A percentile compares a stretch with the other conserved stretches of the same genome.
phyloP scores from a whole-genome alignment of 2,797 vertebrate genomes.

The Enteromius argenteus region DNA sequence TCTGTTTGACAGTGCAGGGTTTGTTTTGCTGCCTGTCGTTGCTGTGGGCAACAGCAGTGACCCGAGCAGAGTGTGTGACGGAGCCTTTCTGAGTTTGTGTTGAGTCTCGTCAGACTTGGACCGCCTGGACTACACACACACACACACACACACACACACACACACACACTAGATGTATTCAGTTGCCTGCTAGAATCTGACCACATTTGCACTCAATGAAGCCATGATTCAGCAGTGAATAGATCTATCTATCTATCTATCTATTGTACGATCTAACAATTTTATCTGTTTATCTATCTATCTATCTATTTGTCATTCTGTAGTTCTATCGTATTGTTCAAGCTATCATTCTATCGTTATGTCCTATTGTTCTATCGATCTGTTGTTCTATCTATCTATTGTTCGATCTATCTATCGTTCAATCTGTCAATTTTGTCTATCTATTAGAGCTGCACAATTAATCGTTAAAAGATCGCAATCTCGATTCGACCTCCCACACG shows the following conservation, averaged over 20 bases:
- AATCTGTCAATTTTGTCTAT: no score
- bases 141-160: slow-evolving; percentile 5
- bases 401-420: no score
- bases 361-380: no score
- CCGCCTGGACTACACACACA: slow-evolving; percentile 17
- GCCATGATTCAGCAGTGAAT: not conserved
- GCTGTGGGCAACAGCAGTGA: slow-evolving; percentile 41
- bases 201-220: not conserved
- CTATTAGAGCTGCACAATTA: no score
- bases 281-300: not conserved
- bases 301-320: not conserved
- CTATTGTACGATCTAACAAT: not conserved
- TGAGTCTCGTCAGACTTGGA: slow-evolving; percentile 37
- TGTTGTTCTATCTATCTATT: no score
- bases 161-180: not conserved
- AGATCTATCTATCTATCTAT: not conserved
- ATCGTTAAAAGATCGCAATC: no score
- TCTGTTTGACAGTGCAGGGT: slow-evolving; percentile 34
- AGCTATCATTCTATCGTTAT: no score
- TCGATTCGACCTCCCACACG: no score
- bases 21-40: slow-evolving; percentile 39
- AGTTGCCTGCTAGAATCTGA: not conserved
- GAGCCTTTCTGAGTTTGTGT: slow-evolving; percentile 55
- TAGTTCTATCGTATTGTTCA: not conserved
- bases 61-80: slow-evolving; percentile 39